Percentiles rank a stretch among this genome's conserved stretches.
Conservation (phyloP, 1,140 invertebrate species). For the Subanguina moxae region DNA sequence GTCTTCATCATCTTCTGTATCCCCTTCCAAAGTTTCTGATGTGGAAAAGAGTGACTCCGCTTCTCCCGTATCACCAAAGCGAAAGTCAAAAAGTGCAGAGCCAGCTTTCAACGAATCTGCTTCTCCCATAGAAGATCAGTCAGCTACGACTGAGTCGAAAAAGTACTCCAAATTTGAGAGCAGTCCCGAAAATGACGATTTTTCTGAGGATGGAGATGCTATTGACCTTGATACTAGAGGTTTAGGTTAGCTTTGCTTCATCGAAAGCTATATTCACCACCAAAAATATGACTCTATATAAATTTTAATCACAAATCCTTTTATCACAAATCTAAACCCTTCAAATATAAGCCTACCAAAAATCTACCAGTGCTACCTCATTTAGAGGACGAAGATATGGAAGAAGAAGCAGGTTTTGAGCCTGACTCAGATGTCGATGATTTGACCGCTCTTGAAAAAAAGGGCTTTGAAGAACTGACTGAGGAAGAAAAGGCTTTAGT, state of each 20-base stretch:
- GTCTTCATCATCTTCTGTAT: background rate
- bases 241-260: background rate
- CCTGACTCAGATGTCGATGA: slow-evolving; percentile 16
- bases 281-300: background rate
- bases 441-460: slow-evolving; percentile 27
- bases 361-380: too few relatives aligned
- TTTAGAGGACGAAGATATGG: slow-evolving; percentile 6
- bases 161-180: slow-evolving; percentile 42
- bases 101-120: background rate
- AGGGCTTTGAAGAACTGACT: slow-evolving; percentile 49
- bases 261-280: background rate
- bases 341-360: too few relatives aligned
- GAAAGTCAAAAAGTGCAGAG: background rate
- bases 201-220: background rate
- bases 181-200: slow-evolving; percentile 29
- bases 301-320: background rate
- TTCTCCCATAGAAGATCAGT: too few relatives aligned
- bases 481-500: slow-evolving; percentile 55
- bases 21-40: too few relatives aligned
- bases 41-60: background rate
- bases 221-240: background rate
- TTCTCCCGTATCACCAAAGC: slow-evolving; percentile 4
- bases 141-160: too few relatives aligned
- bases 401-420: background rate
- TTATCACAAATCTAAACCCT: too few relatives aligned